These are phyloP conservation scores for Bellardia bayeri DNA, from an alignment of 2,888 invertebrate genomes.

Conservation along the genomic window DNA sequence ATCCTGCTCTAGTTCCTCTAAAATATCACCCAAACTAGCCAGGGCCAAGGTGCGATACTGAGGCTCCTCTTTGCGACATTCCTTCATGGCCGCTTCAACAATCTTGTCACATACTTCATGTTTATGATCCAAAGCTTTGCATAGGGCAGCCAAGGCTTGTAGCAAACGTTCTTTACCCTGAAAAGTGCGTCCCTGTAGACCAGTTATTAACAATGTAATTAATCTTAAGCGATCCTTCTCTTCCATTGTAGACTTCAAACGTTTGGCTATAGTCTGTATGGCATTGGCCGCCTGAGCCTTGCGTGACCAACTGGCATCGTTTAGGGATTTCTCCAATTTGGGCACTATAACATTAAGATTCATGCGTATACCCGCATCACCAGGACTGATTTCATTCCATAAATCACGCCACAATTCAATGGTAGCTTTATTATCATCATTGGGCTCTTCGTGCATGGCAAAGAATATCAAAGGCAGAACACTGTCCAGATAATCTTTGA, in stretches of 20 bases:
- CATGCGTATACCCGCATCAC: slow-evolving; percentile 92
- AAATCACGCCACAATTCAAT: slow-evolving; percentile 93
- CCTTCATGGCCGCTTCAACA: slow-evolving; percentile 90
- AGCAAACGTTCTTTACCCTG: slow-evolving; percentile 94
- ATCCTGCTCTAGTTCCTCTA: slow-evolving; percentile 90
- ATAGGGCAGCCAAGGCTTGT: slow-evolving; percentile 90
- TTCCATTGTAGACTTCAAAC: slow-evolving; percentile 88
- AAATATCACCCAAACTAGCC: slow-evolving; percentile 89
- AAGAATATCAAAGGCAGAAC: slow-evolving; percentile 94
- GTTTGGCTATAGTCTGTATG: slow-evolving; percentile 91
- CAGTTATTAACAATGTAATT: slow-evolving; percentile 88
- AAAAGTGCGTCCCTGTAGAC: slow-evolving; percentile 93
- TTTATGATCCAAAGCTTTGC: slow-evolving; percentile 86
- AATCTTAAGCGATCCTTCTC: slow-evolving; percentile 88
- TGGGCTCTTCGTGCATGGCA: slow-evolving; percentile 94
- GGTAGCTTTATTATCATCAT: slow-evolving; percentile 86
- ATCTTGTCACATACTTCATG: slow-evolving; percentile 85
- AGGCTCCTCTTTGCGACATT: slow-evolving; percentile 92
- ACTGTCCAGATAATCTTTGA: slow-evolving; percentile 90
- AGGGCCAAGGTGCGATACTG: slow-evolving; percentile 91
- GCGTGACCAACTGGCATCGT: slow-evolving; percentile 94
- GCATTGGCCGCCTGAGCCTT: slow-evolving; percentile 95
- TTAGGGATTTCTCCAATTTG: slow-evolving; percentile 89
- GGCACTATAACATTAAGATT: slow-evolving; percentile 90
- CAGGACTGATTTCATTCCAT: slow-evolving; percentile 95